Evolutionary conservation across 2,113 vertebrate species (phyloP), one percentile per base, ranked within the genome.

Genomic region (Calidris pugnax): DNA sequence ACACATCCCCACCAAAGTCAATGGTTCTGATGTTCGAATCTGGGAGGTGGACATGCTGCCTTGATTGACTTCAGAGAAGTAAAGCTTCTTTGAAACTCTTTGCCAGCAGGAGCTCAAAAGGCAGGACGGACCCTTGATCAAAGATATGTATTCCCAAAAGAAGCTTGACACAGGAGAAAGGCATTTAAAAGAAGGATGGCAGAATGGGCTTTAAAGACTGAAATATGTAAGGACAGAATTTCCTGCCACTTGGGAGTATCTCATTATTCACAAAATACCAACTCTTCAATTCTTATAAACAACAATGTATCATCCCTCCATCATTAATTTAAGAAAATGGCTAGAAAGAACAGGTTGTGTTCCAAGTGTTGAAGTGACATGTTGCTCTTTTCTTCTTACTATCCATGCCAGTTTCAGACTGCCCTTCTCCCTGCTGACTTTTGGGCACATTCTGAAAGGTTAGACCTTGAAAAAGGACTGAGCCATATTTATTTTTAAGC

Each of bases 341-440:
- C 48, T 84, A 33, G 39, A 60, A 93, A 92, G 27, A 63, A 64
- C 10, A 78, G 21, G 27, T 93, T 94, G 84, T 94, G 3, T 81
- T 92, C 83, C 33, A 81, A 37, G 69, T 5, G 1, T 26, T 72
- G 63, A 86, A 89, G 73, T 86, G 80, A 30, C 43, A 53, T 9
- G n/a, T 83, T 90, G 51, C 41, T 94, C 75, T 94, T 79, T 85
- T 83, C 57, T 94, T 78, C 68, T 75, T 69, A 47, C 50, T 91
- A 66, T 59, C 55, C 37, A 16, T 14, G 24, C 17, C 16, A 80
- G 51, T 71, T 84, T 86, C 56, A 60, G 16, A 35, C 56, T 48
- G 56, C 39, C 71, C 39, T 81, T 81, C 72, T 93, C 48, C 30
- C 64, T 8, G 8, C n/a, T 69, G 69, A 89, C 37, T 90, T 94